These are phyloP conservation scores for Speoplatyrhinus poulsoni DNA, from an alignment of 2,113 vertebrate species.

Conservation along the genomic window DNA sequence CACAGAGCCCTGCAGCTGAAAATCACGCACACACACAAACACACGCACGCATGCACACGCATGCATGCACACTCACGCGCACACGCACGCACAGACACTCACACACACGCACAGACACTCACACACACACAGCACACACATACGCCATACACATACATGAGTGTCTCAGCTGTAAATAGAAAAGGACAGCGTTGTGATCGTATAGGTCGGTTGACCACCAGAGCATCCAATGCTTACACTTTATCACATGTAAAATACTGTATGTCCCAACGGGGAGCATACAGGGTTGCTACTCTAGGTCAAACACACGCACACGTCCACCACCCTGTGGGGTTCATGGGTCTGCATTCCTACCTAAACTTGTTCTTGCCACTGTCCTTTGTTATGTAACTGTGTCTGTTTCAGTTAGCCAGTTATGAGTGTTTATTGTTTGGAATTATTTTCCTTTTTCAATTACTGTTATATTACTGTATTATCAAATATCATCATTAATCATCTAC, in stretches of 20 bases:
- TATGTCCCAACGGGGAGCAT: background rate
- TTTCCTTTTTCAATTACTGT: no score
- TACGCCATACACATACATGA: background rate
- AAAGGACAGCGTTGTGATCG: constrained; percentile 26
- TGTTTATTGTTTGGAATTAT: no score
- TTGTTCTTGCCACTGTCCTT: no score
- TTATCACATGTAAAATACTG: constrained; percentile 29
- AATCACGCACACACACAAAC: constrained; percentile 10
- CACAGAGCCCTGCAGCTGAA: constrained; percentile 28
- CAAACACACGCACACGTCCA: background rate
- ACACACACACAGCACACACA: background rate
- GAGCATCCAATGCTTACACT: constrained; percentile 28
- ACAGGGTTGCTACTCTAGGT: no score
- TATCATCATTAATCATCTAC: no score
- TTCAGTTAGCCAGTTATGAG: no score
- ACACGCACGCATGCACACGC: background rate
- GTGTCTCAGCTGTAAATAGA: constrained; percentile 44
- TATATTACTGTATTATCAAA: no score
- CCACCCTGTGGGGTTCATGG: background rate
- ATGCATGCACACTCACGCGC: background rate
- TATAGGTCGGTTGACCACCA: constrained; percentile 20
- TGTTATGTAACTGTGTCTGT: no score
- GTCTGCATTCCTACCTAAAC: background rate
- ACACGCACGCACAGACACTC: background rate
- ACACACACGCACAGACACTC: constrained; percentile 5